These are phyloP conservation scores for Glyphotaelius pellucidus DNA, from an alignment of 2,888 invertebrate genomes.

Conservation along the genomic window DNA sequence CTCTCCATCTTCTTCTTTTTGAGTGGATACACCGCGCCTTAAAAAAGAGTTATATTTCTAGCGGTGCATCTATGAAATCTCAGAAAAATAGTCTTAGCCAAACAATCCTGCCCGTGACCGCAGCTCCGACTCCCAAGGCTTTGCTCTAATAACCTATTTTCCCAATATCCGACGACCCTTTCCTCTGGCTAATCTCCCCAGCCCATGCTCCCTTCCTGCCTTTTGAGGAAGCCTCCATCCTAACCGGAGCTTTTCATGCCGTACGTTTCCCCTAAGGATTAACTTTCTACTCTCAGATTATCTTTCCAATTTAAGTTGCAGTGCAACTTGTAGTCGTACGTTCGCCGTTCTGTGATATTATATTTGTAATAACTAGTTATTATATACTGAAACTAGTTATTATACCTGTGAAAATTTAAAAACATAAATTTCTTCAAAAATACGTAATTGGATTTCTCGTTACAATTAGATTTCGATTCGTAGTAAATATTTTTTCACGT, in stretches of 20 bases:
- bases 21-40: no score
- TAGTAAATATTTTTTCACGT: no score
- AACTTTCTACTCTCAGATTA: conserved; percentile 2
- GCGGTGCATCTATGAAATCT: no score
- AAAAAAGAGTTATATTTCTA: no score
- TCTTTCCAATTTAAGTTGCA: neutral
- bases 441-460: no score
- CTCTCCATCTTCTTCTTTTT: no score
- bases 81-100: neutral
- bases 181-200: neutral
- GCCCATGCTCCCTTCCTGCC: neutral
- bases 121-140: neutral
- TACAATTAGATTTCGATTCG: no score
- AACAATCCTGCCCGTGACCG: neutral
- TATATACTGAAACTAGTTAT: neutral
- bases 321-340: neutral
- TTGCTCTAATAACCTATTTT: conserved; percentile 21
- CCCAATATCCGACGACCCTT: conserved; percentile 6
- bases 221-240: neutral
- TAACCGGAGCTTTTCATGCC: neutral
- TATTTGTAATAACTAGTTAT: neutral
- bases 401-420: no score
- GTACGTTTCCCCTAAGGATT: neutral
- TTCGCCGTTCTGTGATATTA: neutral
- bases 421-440: no score